Percentiles rank a stretch among this genome's conserved stretches.
Conservation (phyloP, 2,797 vertebrate species). For the Bovichtus variegatus region DNA sequence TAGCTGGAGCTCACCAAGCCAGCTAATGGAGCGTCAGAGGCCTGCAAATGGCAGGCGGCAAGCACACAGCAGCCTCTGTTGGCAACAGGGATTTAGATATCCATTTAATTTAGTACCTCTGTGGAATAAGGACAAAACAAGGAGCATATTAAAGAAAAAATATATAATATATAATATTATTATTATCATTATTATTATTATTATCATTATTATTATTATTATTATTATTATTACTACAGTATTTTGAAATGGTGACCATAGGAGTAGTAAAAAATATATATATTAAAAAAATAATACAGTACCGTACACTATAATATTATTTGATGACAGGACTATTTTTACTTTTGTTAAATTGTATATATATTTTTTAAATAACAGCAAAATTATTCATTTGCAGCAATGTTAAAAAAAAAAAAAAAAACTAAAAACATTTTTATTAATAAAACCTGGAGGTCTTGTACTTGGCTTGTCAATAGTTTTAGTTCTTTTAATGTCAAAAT, state of each 20-base stretch:
- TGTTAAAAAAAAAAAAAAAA: neutral
- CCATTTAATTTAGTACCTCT: conserved; percentile 61
- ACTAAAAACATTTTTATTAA: neutral
- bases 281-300: neutral
- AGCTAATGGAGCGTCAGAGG: conserved; percentile 79
- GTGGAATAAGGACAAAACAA: conserved; percentile 28
- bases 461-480: neutral
- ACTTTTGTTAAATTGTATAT: neutral
- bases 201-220: neutral
- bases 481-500: neutral
- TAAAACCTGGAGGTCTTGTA: neutral
- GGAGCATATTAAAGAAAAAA: neutral
- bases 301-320: neutral
- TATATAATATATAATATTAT: neutral
- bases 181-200: conserved; percentile 5
- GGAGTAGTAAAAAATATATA: neutral
- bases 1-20: conserved; percentile 69
- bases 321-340: neutral
- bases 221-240: neutral
- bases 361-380: neutral
- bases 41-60: conserved; percentile 64
- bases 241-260: neutral
- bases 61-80: conserved; percentile 50
- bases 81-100: conserved; percentile 53
- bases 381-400: neutral